phyloP scores from a whole-genome alignment of 2,888 invertebrate genomes.

The Plemyria rubiginata region DNA sequence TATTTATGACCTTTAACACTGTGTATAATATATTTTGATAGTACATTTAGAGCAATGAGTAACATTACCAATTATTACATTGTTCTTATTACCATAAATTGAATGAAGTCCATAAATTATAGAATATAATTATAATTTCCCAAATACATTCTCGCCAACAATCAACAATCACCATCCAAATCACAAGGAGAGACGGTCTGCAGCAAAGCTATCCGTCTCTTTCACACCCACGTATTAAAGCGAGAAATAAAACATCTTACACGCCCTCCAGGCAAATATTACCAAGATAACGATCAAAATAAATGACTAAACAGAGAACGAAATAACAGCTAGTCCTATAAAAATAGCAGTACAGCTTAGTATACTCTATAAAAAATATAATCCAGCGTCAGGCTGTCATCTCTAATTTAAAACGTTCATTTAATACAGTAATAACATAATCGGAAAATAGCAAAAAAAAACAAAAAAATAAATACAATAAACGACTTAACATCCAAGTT shows the following conservation, averaged over 20 bases:
- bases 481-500: constrained; percentile 53
- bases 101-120: constrained; percentile 83
- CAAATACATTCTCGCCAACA: constrained; percentile 80
- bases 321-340: constrained; percentile 77
- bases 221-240: constrained; percentile 51
- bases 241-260: constrained; percentile 50
- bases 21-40: constrained; percentile 86
- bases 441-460: constrained; percentile 51
- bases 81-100: constrained; percentile 82
- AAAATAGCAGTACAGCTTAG: constrained; percentile 83
- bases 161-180: constrained; percentile 80
- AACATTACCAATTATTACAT: constrained; percentile 85
- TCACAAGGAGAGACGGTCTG: constrained; percentile 58
- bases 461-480: constrained; percentile 59
- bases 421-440: constrained; percentile 71
- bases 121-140: constrained; percentile 80
- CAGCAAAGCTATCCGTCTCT: constrained; percentile 28
- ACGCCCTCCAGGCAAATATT: constrained; percentile 46
- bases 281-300: constrained; percentile 57
- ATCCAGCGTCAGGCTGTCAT: constrained; percentile 76
- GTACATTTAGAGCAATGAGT: constrained; percentile 86
- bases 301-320: constrained; percentile 64
- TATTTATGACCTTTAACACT: constrained; percentile 85
- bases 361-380: constrained; percentile 83
- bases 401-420: constrained; percentile 75